These are phyloP conservation scores for Drosophila paranaensis DNA, from an alignment of 2,888 invertebrate species.

Conservation along the genomic window DNA sequence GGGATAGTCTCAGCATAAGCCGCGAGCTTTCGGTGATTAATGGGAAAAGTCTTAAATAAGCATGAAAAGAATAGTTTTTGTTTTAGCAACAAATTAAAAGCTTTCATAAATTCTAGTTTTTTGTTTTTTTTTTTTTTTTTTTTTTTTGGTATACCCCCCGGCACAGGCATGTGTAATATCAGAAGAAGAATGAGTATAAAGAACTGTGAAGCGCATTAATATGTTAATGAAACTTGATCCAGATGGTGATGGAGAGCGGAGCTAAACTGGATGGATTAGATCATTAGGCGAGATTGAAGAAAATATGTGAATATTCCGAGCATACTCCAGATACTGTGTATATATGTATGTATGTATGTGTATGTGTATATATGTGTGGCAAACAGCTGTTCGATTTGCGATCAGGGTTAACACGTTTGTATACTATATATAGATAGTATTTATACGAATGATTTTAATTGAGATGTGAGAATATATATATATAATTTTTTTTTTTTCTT, in stretches of 20 bases:
- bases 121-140: background rate
- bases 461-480: conserved; percentile 15
- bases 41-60: background rate
- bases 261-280: conserved; percentile 17
- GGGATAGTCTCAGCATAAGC: background rate
- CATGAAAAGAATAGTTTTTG: background rate
- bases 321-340: background rate
- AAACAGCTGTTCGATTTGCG: conserved; percentile 6
- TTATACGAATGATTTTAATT: conserved; percentile 38
- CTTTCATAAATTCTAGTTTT: background rate
- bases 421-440: conserved; percentile 12
- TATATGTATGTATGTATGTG: background rate
- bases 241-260: background rate
- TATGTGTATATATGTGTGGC: background rate
- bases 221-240: conserved; percentile 16
- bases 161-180: conserved; percentile 1
- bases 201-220: conserved; percentile 1
- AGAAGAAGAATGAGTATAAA: background rate
- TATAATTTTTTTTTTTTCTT: background rate
- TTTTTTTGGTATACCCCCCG: too few species aligned
- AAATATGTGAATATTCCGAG: background rate
- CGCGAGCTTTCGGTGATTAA: background rate
- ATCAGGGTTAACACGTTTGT: conserved; percentile 15
- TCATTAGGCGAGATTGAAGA: background rate
- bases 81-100: background rate